Percentiles rank a stretch among this genome's conserved stretches.
Evolutionary conservation across 2,113 vertebrate genomes (phyloP).

Genomic region (Gambusia affinis): DNA sequence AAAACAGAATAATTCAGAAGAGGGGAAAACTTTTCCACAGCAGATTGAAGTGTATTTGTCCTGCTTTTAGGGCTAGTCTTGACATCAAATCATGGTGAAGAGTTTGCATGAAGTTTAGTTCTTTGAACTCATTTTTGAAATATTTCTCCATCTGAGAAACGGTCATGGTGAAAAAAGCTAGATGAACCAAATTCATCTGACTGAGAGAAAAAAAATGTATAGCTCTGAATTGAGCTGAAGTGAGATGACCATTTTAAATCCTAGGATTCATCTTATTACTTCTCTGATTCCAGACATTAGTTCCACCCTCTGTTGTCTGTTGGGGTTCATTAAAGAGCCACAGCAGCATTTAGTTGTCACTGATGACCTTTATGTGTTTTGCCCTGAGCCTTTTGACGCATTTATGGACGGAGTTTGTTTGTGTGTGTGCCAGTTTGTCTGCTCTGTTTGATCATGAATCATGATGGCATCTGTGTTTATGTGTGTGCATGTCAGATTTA

Average conservation of each 20-base stretch:
- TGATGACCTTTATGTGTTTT: conserved; percentile 66
- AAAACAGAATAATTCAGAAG: no score
- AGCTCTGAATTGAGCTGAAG: background rate
- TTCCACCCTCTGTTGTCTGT: conserved; percentile 8
- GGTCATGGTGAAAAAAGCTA: no score
- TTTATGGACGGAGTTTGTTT: conserved; percentile 25
- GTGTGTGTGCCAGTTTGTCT: conserved; percentile 10
- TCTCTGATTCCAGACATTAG: conserved; percentile 19
- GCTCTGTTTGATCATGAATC: background rate
- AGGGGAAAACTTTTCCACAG: no score
- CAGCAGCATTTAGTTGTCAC: conserved; percentile 51
- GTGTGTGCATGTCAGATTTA: conserved; percentile 7
- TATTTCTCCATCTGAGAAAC: no score
- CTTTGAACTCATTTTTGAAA: no score
- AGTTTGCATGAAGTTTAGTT: no score
- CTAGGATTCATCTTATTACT: background rate
- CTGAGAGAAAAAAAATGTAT: background rate
- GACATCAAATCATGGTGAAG: no score
- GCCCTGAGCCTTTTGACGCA: conserved; percentile 56
- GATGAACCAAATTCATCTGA: background rate
- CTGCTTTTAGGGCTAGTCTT: no score
- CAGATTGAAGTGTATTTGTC: no score
- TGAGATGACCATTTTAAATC: background rate
- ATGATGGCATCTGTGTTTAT: conserved; percentile 25
- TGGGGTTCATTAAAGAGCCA: conserved; percentile 41